These are phyloP conservation scores for Cyclura pinguis DNA, from an alignment of 2,797 vertebrate species.

Conservation along the genomic window DNA sequence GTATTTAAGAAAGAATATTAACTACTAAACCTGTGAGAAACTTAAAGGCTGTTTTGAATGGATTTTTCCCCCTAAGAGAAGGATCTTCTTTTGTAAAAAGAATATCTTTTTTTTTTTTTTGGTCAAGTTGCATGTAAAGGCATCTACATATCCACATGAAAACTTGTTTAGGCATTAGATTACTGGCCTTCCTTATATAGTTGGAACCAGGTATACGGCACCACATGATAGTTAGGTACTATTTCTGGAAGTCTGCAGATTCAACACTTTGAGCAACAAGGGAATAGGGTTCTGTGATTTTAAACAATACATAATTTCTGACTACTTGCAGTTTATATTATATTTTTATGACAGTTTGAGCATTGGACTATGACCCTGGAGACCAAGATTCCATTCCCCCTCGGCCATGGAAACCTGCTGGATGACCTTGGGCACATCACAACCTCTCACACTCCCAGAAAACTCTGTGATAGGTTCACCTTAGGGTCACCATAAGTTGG, in stretches of 20 bases:
- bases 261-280: neutral
- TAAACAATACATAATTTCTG: neutral
- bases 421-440: no score
- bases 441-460: no score
- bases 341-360: neutral
- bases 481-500: no score
- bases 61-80: neutral
- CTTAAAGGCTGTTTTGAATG: conserved; percentile 31
- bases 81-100: neutral
- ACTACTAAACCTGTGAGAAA: conserved; percentile 14
- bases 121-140: neutral
- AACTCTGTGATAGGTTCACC: no score
- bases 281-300: neutral
- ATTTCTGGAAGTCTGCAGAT: neutral
- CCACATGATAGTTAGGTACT: neutral
- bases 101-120: neutral
- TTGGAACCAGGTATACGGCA: neutral
- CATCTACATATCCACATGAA: neutral
- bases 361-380: no score
- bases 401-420: no score
- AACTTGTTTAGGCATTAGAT: neutral
- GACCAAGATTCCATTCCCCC: no score
- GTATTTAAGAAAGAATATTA: conserved; percentile 41
- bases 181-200: neutral
- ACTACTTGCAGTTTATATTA: neutral